Evolutionary conservation across 2,888 invertebrate species (phyloP).

Genomic region (Teinopalpus imperialis): DNA sequence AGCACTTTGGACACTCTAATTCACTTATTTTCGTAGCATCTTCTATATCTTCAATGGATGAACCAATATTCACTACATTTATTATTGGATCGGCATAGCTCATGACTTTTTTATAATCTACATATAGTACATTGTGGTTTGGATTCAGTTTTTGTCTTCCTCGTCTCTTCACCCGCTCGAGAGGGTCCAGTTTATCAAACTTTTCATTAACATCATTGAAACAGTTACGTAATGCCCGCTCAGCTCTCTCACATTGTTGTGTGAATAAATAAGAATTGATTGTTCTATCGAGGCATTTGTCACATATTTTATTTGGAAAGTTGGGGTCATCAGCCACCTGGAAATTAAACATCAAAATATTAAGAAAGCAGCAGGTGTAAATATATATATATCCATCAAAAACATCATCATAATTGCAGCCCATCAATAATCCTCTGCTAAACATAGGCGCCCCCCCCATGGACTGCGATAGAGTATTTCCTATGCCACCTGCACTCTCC

Average conservation of each 20-base stretch:
- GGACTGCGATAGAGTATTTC: too few species aligned
- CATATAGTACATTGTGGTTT: constrained; percentile 52
- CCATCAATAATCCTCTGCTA: too few species aligned
- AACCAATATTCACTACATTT: constrained; percentile 49
- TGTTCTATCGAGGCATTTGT: constrained; percentile 54
- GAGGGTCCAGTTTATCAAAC: constrained; percentile 59
- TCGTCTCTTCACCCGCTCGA: constrained; percentile 53
- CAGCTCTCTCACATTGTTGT: constrained; percentile 65
- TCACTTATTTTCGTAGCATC: constrained; percentile 41
- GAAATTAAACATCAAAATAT: constrained; percentile 32
- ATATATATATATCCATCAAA: too few species aligned
- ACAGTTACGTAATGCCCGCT: constrained; percentile 61
- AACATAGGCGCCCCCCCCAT: neutral
- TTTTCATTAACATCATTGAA: constrained; percentile 67
- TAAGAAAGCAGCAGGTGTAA: too few species aligned
- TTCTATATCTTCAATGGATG: constrained; percentile 33
- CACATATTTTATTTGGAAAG: constrained; percentile 64
- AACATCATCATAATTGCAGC: too few species aligned
- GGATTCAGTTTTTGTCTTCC: constrained; percentile 61
- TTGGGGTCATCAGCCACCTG: constrained; percentile 56
- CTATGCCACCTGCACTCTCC: too few species aligned
- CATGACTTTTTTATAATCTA: constrained; percentile 55
- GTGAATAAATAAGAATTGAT: constrained; percentile 61
- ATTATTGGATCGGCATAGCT: constrained; percentile 67
- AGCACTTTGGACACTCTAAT: constrained; percentile 64